Evolutionary conservation across 2,797 vertebrate species (phyloP), one percentile per base, ranked within the genome.

Genomic region (Nyctibius grandis): DNA sequence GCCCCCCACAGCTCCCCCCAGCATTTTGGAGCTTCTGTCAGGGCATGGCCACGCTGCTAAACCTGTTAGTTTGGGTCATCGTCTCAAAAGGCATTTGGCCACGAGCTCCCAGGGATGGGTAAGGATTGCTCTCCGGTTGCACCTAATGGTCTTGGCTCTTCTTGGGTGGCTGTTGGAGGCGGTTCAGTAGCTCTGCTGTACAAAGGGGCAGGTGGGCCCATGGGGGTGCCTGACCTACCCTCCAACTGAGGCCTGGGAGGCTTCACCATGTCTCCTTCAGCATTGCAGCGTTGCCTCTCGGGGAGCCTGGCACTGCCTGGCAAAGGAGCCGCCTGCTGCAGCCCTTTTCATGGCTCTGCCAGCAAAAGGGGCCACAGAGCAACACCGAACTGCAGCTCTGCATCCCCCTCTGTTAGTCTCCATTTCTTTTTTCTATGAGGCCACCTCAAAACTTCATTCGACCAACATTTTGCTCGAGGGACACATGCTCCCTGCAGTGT

Each of bases 401-500:
- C 44, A 74, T 4, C 17, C 28, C n/a, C 18, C 2, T 5, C 2
- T 5, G 6, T 23, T 5, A 9, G 26, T 34, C 36, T 60, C 33
- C 17, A 18, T 38, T 65, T 13, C 28, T 73, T 50, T 47, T 25
- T 29, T n/a, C 31, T 8, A 6, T 51, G 31, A 75, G 36, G 21
- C 54, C 28, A 51, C 11, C 33, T 83, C 72, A 76, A 34, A 90
- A 59, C 25, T 33, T 87, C 25, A 31, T 5, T 44, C 0, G 2
- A 53, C n/a, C 51, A 69, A 36, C 12, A 14, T 38, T 69, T n/a
- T 59, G 29, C 45, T 63, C 1, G 1, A 60, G 54, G 38, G 11
- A 26, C 16, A 1, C 1, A 1, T 44, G n/a, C 45, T 47, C 21
- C 73, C 26, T 20, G 73, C 2, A 2, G 13, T 14, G 4, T 1